Conservation (phyloP, 2,888 invertebrate genomes). For the Hipparchia sbordonii region DNA sequence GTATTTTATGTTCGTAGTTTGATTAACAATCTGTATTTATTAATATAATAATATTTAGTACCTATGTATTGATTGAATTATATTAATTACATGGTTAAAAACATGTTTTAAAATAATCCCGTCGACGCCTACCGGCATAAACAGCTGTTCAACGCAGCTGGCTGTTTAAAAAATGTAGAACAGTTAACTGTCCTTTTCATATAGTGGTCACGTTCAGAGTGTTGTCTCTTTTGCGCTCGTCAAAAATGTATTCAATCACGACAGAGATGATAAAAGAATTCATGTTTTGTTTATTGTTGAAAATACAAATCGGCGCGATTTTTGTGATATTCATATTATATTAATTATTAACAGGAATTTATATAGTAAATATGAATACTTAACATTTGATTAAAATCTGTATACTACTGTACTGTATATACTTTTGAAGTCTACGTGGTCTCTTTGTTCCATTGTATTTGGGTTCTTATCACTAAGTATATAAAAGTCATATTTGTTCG, state of each 20-base stretch:
- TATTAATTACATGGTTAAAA: conserved; percentile 1
- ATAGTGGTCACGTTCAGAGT: conserved; percentile 51
- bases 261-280: conserved; percentile 47
- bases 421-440: background rate
- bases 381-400: background rate
- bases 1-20: background rate
- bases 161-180: conserved; percentile 74
- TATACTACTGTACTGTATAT: background rate
- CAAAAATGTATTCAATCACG: conserved; percentile 42
- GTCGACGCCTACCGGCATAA: conserved; percentile 64
- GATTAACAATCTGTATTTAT: background rate
- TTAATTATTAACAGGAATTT: background rate
- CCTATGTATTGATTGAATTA: background rate
- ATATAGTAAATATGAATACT: background rate
- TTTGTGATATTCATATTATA: background rate
- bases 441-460: background rate
- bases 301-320: background rate
- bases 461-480: background rate
- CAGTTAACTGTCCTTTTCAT: conserved; percentile 71
- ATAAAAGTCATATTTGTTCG: conserved; percentile 8
- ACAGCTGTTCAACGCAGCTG: conserved; percentile 82
- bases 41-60: background rate
- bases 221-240: conserved; percentile 62
- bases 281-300: conserved; percentile 31
- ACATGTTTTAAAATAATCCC: conserved; percentile 34